phyloP scores from a whole-genome alignment of 2,888 invertebrate genomes.

The Ditylenchus weischeri region DNA sequence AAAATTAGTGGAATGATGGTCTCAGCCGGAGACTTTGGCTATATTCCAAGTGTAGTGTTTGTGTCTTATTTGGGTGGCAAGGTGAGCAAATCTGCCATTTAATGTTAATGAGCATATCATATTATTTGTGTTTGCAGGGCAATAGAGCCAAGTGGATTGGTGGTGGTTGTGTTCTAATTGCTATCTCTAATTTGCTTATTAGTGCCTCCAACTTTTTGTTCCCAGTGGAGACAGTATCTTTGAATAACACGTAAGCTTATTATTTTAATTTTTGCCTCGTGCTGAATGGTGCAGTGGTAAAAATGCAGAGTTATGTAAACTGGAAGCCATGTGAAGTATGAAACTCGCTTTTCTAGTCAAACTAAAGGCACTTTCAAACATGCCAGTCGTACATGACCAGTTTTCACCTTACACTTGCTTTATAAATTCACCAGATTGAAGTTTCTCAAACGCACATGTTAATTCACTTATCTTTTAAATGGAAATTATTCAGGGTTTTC shows the following conservation, averaged over 20 bases:
- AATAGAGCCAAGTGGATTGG: slow-evolving; percentile 58
- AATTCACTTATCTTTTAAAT: not conserved
- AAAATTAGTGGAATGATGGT: slow-evolving; percentile 56
- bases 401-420: no score
- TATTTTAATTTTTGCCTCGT: not conserved
- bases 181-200: slow-evolving; percentile 55
- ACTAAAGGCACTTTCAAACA: no score
- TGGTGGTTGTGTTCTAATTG: slow-evolving; percentile 56
- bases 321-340: no score
- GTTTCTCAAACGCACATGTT: not conserved
- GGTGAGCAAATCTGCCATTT: slow-evolving; percentile 22
- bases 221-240: slow-evolving; percentile 39
- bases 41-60: slow-evolving; percentile 56
- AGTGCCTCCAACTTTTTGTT: slow-evolving; percentile 55
- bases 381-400: no score
- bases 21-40: slow-evolving; percentile 58
- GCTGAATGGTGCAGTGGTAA: not conserved
- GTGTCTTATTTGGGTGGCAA: slow-evolving; percentile 56
- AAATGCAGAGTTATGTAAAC: no score
- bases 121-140: slow-evolving; percentile 34
- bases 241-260: slow-evolving; percentile 19
- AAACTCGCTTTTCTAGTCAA: no score
- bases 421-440: not conserved
- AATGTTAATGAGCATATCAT: not conserved
- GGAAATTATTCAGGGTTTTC: not conserved